Evolutionary conservation across 1,140 invertebrate genomes (phyloP), one percentile per base, ranked within the genome.

Genomic region (Saccostrea glomerata): DNA sequence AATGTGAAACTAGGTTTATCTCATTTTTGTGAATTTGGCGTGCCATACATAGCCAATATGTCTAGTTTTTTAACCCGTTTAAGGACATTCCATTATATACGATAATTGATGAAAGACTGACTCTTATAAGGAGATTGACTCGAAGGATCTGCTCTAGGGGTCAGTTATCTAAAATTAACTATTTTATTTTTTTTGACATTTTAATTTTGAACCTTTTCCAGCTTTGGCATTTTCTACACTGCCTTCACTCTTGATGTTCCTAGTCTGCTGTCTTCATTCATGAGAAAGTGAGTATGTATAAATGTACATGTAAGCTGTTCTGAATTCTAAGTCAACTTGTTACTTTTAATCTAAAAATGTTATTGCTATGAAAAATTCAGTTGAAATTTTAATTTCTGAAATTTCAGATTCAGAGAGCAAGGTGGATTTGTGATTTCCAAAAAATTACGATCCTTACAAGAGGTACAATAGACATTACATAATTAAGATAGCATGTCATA

Each of bases 181-280:
- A 20, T 20, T n/a, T 20, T 63, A 20, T 20, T n/a, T 36, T n/a
- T 36, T 63, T 63, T 20, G 58, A 63, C 6, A 20, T 63, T 17
- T 20, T 6, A 63, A 63, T n/a, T 47, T 47, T 47, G 47, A 47
- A 7, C 9, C 9, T 47, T 47, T 47, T 47, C 20, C 25, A 66
- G 55, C 13, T 85, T 85, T 63, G 82, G 82, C n/a, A 36, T 84
- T 7, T 84, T 84, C 82, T 84, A 55, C 4, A 84, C 82, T 9
- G 55, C 82, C n/a, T 54, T 84, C 9, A 55, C 82, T 54, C 20
- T 84, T 7, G 82, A 84, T 20, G 55, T 84, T 6, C 82, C 82
- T 23, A 84, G 55, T n/a, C 55, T 55, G 0, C 12, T 84, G 20
- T 55, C 40, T 30, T 84, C 55, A 23, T 56, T 54, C 30, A 47